Evolutionary conservation across 2,797 vertebrate genomes (phyloP), one percentile per base, ranked within the genome.

Genomic region (Megaceryle alcyon): DNA sequence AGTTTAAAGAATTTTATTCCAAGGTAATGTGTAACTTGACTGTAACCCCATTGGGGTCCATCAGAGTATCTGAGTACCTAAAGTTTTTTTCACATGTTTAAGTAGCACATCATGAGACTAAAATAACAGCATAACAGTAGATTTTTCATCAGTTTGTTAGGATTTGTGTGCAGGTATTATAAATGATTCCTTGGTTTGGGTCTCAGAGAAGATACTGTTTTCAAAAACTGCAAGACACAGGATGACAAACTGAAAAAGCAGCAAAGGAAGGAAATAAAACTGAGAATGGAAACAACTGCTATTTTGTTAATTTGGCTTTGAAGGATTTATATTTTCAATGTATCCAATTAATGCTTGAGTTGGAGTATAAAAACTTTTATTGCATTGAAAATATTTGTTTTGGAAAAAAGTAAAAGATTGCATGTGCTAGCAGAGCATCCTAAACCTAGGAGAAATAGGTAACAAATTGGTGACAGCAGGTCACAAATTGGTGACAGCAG

Each of bases 401-500:
- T 35, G 9, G 25, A 35, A 77, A 53, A 37, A 77, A 77, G 37
- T 6, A 17, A 82, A 76, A 63, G 26, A 73, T 66, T 73, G 64
- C 15, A 4, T 86, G 48, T 82, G 18, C 53, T 91, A 61, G 44
- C 46, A 84, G 37, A 88, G 49, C 33, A 71, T 92, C 37, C 56
- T 72, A 91, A 91, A 90, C 2, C 3, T 69, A 73, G 18, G 29
- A 84, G 80, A 94, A 92, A 94, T 57, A 86, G 80, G 86, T 86
- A 90, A 83, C 70, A 95, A 96, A 96, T 77, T 82, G 82, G 23
- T 90, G 71, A 92, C 94, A 95, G 94, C 83, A 77, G 90, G 95
- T 86, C 92, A 88, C 81, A 91, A 96, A 96, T 92, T 96, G 92
- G n/a, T 94, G 91, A 88, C 94, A 97, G 90, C 85, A 94, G 91